These are phyloP conservation scores for Heliconius hewitsoni DNA, from an alignment of 1,140 invertebrate species.

Conservation along the genomic window DNA sequence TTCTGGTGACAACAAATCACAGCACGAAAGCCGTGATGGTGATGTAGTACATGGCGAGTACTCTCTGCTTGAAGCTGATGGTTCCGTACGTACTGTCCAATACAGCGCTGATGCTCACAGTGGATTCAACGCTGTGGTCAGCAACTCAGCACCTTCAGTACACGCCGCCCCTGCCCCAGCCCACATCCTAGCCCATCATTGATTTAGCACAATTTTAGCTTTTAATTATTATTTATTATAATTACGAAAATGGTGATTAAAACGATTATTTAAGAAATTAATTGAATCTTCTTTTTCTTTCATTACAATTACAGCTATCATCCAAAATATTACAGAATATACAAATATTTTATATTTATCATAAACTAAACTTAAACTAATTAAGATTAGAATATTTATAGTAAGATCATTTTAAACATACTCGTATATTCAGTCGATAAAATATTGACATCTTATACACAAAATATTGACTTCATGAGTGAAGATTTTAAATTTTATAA, in stretches of 20 bases:
- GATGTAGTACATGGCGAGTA: conserved; percentile 81
- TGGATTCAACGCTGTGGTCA: conserved; percentile 82
- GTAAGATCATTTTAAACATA: too few species aligned
- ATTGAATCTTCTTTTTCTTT: not conserved
- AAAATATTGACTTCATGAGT: too few species aligned
- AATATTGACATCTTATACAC: too few species aligned
- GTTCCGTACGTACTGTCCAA: conserved; percentile 78
- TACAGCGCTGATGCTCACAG: conserved; percentile 80
- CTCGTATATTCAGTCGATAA: too few species aligned
- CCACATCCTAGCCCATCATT: conserved; percentile 36
- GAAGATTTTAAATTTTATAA: too few species aligned
- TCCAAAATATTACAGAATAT: too few species aligned
- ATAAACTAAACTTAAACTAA: too few species aligned
- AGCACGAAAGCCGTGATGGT: conserved; percentile 79
- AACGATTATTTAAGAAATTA: not conserved
- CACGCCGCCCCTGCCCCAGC: conserved; percentile 25
- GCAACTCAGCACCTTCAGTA: conserved; percentile 70
- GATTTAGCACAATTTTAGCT: conserved; percentile 16
- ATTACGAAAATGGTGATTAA: not conserved
- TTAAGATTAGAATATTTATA: too few species aligned
- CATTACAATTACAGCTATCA: too few species aligned
- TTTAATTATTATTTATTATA: conserved; percentile 3
- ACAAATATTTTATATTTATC: too few species aligned
- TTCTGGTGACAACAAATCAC: conserved; percentile 80
- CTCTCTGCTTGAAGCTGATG: conserved; percentile 79